Conservation (phyloP, 2,797 vertebrate species). For the Helostoma temminkii region DNA sequence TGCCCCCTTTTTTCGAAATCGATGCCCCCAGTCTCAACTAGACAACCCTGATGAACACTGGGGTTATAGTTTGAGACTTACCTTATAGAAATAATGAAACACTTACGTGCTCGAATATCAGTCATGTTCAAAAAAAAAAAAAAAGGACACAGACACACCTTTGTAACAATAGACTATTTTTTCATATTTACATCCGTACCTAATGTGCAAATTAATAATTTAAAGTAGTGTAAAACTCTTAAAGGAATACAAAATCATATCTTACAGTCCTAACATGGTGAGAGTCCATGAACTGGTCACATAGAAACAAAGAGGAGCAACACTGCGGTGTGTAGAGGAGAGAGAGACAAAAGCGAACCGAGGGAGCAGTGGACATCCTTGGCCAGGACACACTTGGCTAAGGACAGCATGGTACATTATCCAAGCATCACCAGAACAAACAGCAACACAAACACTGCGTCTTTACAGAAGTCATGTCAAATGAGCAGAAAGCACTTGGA, state of each 20-base stretch:
- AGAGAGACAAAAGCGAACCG: conserved; percentile 78
- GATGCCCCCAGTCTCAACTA: background rate
- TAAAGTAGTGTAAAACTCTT: conserved; percentile 86
- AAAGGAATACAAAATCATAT: conserved; percentile 87
- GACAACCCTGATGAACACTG: background rate
- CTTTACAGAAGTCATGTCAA: conserved; percentile 77
- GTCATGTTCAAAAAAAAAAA: too few relatives aligned
- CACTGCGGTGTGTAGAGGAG: conserved; percentile 78
- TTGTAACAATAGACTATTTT: conserved; percentile 90
- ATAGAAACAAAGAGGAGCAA: conserved; percentile 80
- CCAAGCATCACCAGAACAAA: conserved; percentile 80
- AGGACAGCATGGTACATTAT: conserved; percentile 79
- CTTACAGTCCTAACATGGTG: conserved; percentile 84
- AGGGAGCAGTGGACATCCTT: conserved; percentile 86
- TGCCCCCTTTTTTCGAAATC: background rate
- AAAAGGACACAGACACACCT: conserved; percentile 85
- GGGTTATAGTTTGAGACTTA: background rate
- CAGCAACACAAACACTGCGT: conserved; percentile 80
- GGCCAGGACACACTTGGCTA: conserved; percentile 83
- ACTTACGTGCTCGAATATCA: too few relatives aligned
- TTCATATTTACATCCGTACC: conserved; percentile 87
- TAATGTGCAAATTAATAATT: conserved; percentile 91
- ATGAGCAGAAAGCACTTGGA: conserved; percentile 81
- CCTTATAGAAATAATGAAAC: background rate
- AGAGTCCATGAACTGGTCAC: conserved; percentile 82